Evolutionary conservation across 1,140 invertebrate genomes (phyloP), one percentile per base, ranked within the genome.

Genomic region (Zaprionus africanus): DNA sequence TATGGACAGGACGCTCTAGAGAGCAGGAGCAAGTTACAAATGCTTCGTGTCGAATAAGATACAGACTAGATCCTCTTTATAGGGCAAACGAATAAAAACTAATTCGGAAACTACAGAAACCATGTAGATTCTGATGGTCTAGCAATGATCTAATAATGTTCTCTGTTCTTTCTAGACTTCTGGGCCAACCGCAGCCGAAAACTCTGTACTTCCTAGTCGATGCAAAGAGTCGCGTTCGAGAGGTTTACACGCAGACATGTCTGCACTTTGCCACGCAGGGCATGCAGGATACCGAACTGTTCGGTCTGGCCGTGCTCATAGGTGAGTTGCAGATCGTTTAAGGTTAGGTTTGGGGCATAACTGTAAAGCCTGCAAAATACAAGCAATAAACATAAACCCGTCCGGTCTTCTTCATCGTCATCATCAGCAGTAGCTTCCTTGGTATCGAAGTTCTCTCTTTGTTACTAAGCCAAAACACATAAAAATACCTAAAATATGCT

Each of bases 231-330:
- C 95, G 96, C 94, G 96, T 97, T 68, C 96, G 96, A 91, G 96
- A 98, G 93, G 95, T 98, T 58, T 97, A 97, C 90, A 94, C 95
- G 79, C 96, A 97, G 93, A 96, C 96, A 94, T 96, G 96, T 93
- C 94, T 95, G 73, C 95, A 97, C 93, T 95, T 97, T 80, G 94
- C 94, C 82, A 95, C 95, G 79, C 95, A 96, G 94, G 96, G 96
- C 82, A 96, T 98, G 95, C 94, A 95, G 92, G 96, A 97, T 92
- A 95, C 95, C 90, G 96, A 97, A 92, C 95, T 97, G 41, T 98
- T 97, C 94, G 97, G 96, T 80, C 93, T 98, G 81, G 96, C 97
- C 81, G 95, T 96, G 88, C 94, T 96, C 87, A 96, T 96, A 94
- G 96, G 96, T 97, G 92, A 95, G 94, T 93, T 41, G 64, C 49